Evolutionary conservation across 2,113 vertebrate genomes (phyloP), one percentile per base, ranked within the genome.

Genomic region (Cranoglanis bouderius): DNA sequence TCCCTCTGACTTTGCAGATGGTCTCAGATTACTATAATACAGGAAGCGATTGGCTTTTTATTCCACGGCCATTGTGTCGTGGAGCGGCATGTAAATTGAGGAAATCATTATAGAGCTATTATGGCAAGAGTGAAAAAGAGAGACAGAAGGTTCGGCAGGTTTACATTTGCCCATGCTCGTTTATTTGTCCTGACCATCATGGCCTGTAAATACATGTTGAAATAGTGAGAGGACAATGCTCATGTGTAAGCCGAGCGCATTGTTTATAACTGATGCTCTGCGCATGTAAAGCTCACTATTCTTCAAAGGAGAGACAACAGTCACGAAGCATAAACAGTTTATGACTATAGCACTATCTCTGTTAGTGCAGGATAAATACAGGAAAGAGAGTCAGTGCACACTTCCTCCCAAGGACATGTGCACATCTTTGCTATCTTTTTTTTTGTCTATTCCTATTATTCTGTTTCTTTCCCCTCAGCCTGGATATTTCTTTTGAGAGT

Each of bases 341-440:
- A 91, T 65, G 80, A 85, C 85, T 89, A 72, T 85, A 87, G 90
- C 91, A 91, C 91, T 91, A 91, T 91, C 90, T 92, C 75, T 85
- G 75, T 87, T 81, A 70, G 85, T 87, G 72, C 88, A 90, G 90
- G 84, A 87, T 92, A 92, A 92, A 92, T 90, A 92, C 91, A 91
- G 91, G 91, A 91, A 92, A 87, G 87, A 43, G 32, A 90, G 77
- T 91, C 86, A 83, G 29, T 61, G 40, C 70, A 65, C 57, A 86
- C 85, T 83, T 81, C 81, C 90, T 80, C 55, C 63, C 40, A 85
- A 57, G 72, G 49, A 88, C 84, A 75, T 67, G 53, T 72, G 84
- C 53, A 77, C 26, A 6, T 87, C 38, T 86, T 32, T 70, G 21
- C 83, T 89, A 18, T 53, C n/a, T 84, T 49, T 85, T 49, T 85